Percentiles rank a stretch among this genome's conserved stretches.
These are phyloP conservation scores for Hetaerina titia DNA, from an alignment of 2,888 invertebrate species.

Conservation along the genomic window DNA sequence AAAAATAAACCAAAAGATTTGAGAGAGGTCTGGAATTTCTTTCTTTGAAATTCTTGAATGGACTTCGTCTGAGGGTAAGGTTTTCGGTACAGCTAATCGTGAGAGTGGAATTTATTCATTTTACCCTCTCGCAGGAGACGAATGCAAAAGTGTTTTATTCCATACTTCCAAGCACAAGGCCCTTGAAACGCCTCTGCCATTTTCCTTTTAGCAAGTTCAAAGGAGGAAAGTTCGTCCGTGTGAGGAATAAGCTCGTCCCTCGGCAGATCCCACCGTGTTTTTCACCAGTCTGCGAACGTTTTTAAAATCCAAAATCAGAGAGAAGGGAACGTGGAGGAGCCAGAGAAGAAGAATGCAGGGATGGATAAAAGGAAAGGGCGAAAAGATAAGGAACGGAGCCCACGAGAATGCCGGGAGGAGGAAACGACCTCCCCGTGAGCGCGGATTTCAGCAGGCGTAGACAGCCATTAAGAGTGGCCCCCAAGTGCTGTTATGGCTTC, in stretches of 20 bases:
- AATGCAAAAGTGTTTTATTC: too few species aligned
- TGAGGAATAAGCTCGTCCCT: background rate
- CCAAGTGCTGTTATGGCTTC: background rate
- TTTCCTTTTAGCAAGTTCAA: too few species aligned
- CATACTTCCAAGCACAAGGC: too few species aligned
- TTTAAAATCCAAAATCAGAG: background rate
- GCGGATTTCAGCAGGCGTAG: background rate
- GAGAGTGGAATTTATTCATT: too few species aligned
- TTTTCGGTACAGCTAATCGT: too few species aligned
- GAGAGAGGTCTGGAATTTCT: too few species aligned
- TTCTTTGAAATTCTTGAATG: too few species aligned
- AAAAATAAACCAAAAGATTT: too few species aligned
- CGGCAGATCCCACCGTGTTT: background rate
- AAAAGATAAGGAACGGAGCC: background rate
- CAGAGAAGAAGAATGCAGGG: background rate
- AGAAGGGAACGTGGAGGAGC: background rate
- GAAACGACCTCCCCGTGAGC: background rate
- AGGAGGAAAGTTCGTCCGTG: too few species aligned
- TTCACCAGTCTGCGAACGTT: background rate
- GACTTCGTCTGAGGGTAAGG: too few species aligned
- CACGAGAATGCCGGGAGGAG: background rate
- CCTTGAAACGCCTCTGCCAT: too few species aligned
- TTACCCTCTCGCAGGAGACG: too few species aligned
- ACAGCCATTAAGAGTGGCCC: slow-evolving; percentile 36
- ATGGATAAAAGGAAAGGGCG: background rate